phyloP scores from a whole-genome alignment of 2,797 vertebrate genomes.

The Sylvilagus floridanus region DNA sequence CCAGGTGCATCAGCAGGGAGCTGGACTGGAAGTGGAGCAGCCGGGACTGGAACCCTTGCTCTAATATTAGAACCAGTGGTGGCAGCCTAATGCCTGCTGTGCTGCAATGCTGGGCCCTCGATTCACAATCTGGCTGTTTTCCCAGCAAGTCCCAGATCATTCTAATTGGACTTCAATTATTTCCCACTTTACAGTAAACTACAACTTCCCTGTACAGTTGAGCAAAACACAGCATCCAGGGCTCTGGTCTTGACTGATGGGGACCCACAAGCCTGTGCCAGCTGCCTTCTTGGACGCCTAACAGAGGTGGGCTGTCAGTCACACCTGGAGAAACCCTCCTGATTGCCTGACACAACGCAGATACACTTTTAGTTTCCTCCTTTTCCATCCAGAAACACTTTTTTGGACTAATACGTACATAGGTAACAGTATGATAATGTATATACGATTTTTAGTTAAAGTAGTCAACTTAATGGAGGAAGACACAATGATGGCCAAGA shows the following conservation, averaged over 20 bases:
- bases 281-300: not conserved
- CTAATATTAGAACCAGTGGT: no score
- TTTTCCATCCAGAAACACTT: not conserved
- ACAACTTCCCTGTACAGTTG: not conserved
- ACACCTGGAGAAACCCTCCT: not conserved
- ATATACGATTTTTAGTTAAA: not conserved
- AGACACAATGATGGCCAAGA: not conserved
- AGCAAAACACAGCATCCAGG: not conserved
- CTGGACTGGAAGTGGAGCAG: no score
- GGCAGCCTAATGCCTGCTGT: no score
- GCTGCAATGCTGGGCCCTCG: no score
- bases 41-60: no score
- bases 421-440: not conserved
- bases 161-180: not conserved
- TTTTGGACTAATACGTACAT: not conserved
- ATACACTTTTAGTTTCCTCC: not conserved
- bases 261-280: not conserved
- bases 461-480: not conserved
- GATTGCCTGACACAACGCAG: no score
- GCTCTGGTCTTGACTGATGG: not conserved
- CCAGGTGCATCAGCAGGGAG: no score
- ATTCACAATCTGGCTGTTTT: slow-evolving; percentile 22
- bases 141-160: slow-evolving; percentile 20
- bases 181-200: not conserved
- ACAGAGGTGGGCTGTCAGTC: not conserved